These are phyloP conservation scores for Heteromyza rotundicornis DNA, from an alignment of 2,888 invertebrate genomes.

Conservation along the genomic window DNA sequence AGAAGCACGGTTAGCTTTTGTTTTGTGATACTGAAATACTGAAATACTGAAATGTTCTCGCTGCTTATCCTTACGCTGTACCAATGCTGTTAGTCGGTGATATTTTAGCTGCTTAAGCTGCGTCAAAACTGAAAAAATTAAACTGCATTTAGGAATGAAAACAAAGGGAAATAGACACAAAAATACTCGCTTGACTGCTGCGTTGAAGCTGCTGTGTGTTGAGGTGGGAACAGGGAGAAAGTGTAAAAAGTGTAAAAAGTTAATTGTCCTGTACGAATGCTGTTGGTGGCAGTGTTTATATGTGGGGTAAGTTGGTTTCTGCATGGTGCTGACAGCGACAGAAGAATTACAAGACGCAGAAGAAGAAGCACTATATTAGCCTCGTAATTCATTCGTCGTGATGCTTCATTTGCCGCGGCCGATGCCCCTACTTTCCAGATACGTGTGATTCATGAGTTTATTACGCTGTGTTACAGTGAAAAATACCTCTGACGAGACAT, in stretches of 20 bases:
- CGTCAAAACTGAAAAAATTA: not conserved
- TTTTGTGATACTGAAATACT: not conserved
- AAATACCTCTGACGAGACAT: too few species aligned
- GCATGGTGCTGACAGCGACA: not conserved
- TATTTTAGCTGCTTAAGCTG: too few species aligned
- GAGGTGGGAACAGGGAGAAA: too few species aligned
- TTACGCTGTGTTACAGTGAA: too few species aligned
- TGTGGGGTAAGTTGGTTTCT: slow-evolving; percentile 10
- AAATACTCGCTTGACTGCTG: not conserved
- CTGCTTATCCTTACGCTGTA: not conserved
- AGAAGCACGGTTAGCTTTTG: not conserved
- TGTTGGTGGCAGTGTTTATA: too few species aligned
- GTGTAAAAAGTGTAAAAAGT: too few species aligned
- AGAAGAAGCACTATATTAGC: slow-evolving; percentile 31
- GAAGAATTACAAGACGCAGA: not conserved
- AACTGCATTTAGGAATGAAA: slow-evolving; percentile 12
- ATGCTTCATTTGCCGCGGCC: not conserved
- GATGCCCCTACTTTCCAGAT: not conserved
- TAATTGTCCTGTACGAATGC: not conserved
- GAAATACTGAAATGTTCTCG: slow-evolving; percentile 9
- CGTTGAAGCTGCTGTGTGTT: too few species aligned
- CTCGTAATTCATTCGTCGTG: slow-evolving; percentile 35
- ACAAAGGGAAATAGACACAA: slow-evolving; percentile 5
- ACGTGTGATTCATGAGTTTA: slow-evolving; percentile 3
- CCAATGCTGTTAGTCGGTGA: not conserved